Evolutionary conservation across 2,888 invertebrate species (phyloP).

Genomic region (Drosophila suboccidentalis): DNA sequence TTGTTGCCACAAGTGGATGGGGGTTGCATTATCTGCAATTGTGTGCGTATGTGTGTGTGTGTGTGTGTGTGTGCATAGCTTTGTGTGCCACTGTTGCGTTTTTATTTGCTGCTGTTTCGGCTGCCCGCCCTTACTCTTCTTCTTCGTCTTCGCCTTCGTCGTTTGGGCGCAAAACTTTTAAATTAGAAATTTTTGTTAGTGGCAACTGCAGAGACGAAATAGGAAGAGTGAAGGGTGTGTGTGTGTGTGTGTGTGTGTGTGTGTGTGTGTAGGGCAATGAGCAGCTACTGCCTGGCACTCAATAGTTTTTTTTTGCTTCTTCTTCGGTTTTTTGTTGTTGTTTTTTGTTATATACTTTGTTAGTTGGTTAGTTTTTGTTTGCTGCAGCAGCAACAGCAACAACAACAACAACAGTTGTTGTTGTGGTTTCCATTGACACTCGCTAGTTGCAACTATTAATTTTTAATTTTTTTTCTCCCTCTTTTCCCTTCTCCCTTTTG

Average conservation of each 20-base stretch:
- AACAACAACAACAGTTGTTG: slow-evolving; percentile 43
- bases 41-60: slow-evolving; percentile 29
- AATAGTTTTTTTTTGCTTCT: slow-evolving; percentile 61
- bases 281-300: slow-evolving; percentile 63
- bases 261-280: slow-evolving; percentile 8
- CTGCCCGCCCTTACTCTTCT: slow-evolving; percentile 44
- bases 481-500: background rate
- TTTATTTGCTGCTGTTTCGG: slow-evolving; percentile 77
- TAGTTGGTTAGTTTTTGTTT: slow-evolving; percentile 77
- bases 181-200: slow-evolving; percentile 81
- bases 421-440: slow-evolving; percentile 73
- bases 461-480: slow-evolving; percentile 59
- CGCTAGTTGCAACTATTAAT: slow-evolving; percentile 80
- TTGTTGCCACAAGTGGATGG: slow-evolving; percentile 59
- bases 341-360: slow-evolving; percentile 70
- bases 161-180: slow-evolving; percentile 80
- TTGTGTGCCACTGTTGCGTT: slow-evolving; percentile 60
- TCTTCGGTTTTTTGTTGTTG: slow-evolving; percentile 17
- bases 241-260: slow-evolving; percentile 6
- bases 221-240: background rate
- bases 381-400: slow-evolving; percentile 36
- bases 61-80: slow-evolving; percentile 27
- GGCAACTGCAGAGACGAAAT: slow-evolving; percentile 36
- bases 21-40: slow-evolving; percentile 72
- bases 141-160: slow-evolving; percentile 34